Conservation (phyloP, 2,797 vertebrate species). For the Gambusia yucatana region DNA sequence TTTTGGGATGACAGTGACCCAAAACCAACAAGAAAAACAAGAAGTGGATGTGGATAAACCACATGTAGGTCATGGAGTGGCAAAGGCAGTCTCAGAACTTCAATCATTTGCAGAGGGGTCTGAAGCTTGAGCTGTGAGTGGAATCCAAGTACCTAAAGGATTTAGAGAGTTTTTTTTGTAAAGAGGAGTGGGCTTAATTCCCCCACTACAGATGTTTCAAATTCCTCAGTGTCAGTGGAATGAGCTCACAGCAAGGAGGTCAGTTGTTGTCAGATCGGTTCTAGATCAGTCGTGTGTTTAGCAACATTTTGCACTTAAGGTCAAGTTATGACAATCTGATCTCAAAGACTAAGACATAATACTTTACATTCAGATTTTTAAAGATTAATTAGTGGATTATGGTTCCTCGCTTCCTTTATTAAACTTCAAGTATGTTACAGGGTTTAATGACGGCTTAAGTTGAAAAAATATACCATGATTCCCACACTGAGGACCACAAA, state of each 20-base stretch:
- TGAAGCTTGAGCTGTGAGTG: conserved; percentile 5
- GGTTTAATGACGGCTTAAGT: background rate
- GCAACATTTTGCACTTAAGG: background rate
- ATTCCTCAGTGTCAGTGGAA: conserved; percentile 9
- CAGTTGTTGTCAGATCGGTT: background rate
- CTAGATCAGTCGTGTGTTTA: background rate
- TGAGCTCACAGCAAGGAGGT: conserved; percentile 5
- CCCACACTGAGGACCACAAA: background rate
- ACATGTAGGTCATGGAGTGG: background rate
- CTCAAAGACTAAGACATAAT: background rate
- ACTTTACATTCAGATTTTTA: background rate
- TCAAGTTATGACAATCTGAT: background rate
- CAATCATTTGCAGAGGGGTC: background rate
- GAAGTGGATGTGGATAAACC: background rate
- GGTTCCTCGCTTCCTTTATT: background rate
- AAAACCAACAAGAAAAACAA: background rate
- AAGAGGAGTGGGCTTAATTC: conserved; percentile 9
- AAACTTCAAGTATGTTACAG: background rate
- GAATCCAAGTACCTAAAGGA: conserved; percentile 8
- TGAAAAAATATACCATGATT: background rate
- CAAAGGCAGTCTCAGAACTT: background rate
- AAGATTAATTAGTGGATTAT: background rate
- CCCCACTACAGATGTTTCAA: conserved; percentile 9
- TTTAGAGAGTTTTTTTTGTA: background rate
- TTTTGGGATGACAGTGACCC: background rate